These are phyloP conservation scores for Alces alces DNA, from an alignment of 2,113 vertebrate species.

Conservation along the genomic window DNA sequence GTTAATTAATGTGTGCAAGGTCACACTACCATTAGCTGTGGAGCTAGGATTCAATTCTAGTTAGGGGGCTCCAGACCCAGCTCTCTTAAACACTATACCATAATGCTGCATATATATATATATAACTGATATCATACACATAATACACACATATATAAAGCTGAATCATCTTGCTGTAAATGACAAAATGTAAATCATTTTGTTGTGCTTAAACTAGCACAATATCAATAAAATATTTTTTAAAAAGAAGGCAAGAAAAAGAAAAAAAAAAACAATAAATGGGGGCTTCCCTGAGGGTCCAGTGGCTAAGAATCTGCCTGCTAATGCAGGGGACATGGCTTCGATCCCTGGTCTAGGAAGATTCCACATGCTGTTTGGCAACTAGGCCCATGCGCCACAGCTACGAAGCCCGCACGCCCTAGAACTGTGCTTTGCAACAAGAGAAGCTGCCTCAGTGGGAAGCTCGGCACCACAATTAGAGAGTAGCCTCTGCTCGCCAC, in stretches of 20 bases:
- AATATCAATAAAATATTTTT: background rate
- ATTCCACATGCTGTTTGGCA: background rate
- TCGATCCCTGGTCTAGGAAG: background rate
- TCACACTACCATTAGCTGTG: background rate
- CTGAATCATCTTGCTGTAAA: background rate
- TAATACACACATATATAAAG: background rate
- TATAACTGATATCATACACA: background rate
- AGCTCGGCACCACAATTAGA: background rate
- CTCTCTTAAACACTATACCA: background rate
- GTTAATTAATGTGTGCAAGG: background rate
- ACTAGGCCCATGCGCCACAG: background rate
- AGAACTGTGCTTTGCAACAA: background rate
- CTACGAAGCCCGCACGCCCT: background rate
- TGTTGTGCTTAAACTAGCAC: background rate
- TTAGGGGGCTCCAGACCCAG: background rate
- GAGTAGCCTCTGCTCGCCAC: rapidly evolving
- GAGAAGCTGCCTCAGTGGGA: background rate
- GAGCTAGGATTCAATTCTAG: background rate
- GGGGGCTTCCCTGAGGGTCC: background rate
- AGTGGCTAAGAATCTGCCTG: background rate
- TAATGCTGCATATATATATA: background rate
- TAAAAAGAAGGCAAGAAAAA: background rate
- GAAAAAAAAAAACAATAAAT: background rate
- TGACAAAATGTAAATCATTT: background rate
- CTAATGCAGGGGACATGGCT: background rate